phyloP scores from a whole-genome alignment of 2,113 vertebrate genomes.

The Eretmochelys imbricata region DNA sequence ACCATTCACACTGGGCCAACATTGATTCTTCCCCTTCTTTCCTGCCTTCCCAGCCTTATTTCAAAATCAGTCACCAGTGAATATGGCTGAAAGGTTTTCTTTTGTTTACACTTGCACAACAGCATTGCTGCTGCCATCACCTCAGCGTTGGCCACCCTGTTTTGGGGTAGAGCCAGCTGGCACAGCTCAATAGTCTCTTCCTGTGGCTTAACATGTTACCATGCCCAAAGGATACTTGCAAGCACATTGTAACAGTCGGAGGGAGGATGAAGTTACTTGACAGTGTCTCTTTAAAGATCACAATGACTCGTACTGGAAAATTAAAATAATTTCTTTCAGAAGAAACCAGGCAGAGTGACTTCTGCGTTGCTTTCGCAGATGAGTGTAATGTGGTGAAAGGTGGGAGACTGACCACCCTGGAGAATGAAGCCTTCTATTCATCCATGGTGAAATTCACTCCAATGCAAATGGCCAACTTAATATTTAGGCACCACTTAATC shows the following conservation, averaged over 20 bases:
- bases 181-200: neutral
- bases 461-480: neutral
- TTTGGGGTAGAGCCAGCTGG: conserved; percentile 51
- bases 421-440: neutral
- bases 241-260: conserved; percentile 33
- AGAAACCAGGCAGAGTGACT: neutral
- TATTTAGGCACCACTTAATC: neutral
- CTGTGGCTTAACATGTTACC: conserved; percentile 25
- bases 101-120: conserved; percentile 7
- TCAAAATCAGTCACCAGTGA: neutral
- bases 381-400: neutral
- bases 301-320: conserved; percentile 13
- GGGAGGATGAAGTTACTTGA: conserved; percentile 44
- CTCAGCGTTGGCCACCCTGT: conserved; percentile 32
- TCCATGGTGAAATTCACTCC: fast-evolving
- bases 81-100: neutral
- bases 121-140: conserved; percentile 34
- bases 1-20: neutral
- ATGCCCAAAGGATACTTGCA: conserved; percentile 26
- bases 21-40: neutral
- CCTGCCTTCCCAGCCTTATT: neutral
- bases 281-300: conserved; percentile 28
- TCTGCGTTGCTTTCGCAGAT: neutral
- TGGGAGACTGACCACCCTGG: neutral
- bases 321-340: conserved; percentile 38